phyloP scores from a whole-genome alignment of 2,113 vertebrate genomes.

The Raphicerus campestris region DNA sequence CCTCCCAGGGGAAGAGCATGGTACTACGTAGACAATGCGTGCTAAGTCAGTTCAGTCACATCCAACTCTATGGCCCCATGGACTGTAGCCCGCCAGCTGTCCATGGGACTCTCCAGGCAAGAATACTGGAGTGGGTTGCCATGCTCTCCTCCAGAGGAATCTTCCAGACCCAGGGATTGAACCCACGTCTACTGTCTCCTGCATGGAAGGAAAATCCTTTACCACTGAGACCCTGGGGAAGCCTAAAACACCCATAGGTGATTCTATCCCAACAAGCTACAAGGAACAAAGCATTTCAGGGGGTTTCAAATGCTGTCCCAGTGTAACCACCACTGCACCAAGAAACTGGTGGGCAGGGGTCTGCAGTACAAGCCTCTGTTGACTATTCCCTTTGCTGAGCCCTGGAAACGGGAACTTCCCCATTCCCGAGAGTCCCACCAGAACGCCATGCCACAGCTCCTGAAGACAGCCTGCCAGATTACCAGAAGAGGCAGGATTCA shows the following conservation, averaged over 20 bases:
- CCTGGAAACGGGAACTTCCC: neutral
- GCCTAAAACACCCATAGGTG: neutral
- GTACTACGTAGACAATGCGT: neutral
- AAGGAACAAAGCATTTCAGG: neutral
- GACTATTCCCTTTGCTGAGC: neutral
- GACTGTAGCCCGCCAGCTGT: neutral
- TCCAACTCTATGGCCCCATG: accelerated
- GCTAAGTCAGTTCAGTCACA: neutral
- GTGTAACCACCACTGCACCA: neutral
- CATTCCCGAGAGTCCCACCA: neutral
- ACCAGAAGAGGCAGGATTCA: neutral
- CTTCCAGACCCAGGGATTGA: neutral
- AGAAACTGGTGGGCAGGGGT: neutral
- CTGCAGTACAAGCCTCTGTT: neutral
- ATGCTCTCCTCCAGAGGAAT: neutral
- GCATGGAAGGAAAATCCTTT: neutral
- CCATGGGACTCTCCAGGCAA: neutral
- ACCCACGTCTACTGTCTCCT: neutral
- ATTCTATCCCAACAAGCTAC: neutral
- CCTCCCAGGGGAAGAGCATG: neutral
- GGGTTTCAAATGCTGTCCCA: neutral
- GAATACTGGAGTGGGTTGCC: neutral
- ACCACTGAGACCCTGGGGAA: neutral
- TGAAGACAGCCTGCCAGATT: neutral
- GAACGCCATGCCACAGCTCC: neutral